Conservation (phyloP, 2,888 invertebrate genomes). For the Rhaphigaster nebulosa region DNA sequence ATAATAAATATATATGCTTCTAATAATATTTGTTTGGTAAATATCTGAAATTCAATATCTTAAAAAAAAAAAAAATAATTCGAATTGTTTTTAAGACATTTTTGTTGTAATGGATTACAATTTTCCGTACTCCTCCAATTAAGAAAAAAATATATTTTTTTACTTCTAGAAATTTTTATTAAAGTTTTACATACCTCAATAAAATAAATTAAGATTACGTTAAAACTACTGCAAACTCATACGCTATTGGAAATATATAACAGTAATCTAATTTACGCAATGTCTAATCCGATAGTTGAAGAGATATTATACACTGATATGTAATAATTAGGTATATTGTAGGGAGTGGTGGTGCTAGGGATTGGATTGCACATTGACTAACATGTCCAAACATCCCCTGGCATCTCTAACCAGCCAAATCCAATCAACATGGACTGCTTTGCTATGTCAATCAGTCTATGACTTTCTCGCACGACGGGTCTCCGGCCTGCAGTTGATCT, state of each 20-base stretch:
- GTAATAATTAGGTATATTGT: neutral
- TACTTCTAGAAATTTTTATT: too few relatives aligned
- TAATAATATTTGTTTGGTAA: too few relatives aligned
- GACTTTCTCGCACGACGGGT: constrained; percentile 31
- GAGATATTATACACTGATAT: neutral
- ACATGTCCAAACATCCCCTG: neutral
- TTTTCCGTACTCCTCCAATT: too few relatives aligned
- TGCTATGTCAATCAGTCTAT: constrained; percentile 21
- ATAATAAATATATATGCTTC: too few relatives aligned
- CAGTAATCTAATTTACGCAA: neutral
- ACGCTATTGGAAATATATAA: neutral
- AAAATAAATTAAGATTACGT: too few relatives aligned
- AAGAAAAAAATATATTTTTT: too few relatives aligned
- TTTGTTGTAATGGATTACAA: too few relatives aligned
- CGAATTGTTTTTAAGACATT: too few relatives aligned
- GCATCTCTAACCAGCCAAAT: neutral
- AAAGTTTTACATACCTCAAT: too few relatives aligned
- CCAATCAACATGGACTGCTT: constrained; percentile 17
- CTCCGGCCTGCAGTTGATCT: neutral
- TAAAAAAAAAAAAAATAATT: too few relatives aligned
- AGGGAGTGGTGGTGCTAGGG: neutral
- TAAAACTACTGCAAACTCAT: neutral
- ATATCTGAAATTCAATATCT: too few relatives aligned
- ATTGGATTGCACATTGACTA: neutral
- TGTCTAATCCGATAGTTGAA: neutral